A percentile compares a stretch with the other conserved stretches of the same genome.
Evolutionary conservation across 2,797 vertebrate species (phyloP).

Genomic region (Ficedula albicollis): DNA sequence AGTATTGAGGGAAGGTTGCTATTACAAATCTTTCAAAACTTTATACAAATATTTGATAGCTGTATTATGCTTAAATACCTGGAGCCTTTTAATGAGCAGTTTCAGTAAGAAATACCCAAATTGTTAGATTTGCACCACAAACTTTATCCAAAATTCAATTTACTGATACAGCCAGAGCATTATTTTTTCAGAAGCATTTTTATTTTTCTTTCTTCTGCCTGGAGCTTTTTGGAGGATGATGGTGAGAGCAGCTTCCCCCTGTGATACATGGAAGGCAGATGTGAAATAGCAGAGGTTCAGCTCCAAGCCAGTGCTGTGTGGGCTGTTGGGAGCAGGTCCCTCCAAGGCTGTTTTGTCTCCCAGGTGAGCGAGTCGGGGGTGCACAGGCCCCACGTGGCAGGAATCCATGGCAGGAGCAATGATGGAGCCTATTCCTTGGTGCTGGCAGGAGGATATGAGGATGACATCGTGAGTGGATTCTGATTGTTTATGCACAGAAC

Average conservation of each 20-base stretch:
- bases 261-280: fast-evolving
- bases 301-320: fast-evolving
- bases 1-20: background rate
- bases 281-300: background rate
- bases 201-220: background rate
- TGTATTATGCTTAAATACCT: background rate
- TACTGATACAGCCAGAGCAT: fast-evolving
- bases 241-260: background rate
- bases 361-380: conserved; percentile 96
- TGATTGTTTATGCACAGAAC: background rate
- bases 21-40: background rate
- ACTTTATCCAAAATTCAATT: background rate
- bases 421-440: conserved; percentile 95
- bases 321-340: background rate
- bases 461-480: conserved; percentile 87
- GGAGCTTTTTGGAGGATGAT: background rate
- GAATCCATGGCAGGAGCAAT: conserved; percentile 94
- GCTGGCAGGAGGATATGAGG: conserved; percentile 95
- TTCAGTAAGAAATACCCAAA: background rate
- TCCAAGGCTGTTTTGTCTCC: fast-evolving
- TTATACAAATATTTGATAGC: background rate
- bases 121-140: background rate
- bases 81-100: background rate
- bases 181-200: background rate
- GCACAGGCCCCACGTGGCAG: conserved; percentile 94